A percentile compares a stretch with the other conserved stretches of the same genome.
These are phyloP conservation scores for Automeris io DNA, from an alignment of 2,888 invertebrate genomes.

Conservation along the genomic window DNA sequence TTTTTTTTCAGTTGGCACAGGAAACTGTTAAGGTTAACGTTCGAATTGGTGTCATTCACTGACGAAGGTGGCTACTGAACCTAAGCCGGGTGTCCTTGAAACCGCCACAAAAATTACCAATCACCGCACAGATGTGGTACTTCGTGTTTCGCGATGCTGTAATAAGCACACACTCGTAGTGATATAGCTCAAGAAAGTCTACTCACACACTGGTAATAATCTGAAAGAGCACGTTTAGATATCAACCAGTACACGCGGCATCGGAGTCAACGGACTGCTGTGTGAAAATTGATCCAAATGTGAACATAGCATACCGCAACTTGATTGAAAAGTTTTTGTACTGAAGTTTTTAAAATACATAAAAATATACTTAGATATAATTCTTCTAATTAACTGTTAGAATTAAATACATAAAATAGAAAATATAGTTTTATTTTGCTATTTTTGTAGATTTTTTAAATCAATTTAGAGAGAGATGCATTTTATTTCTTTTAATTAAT, in stretches of 20 bases:
- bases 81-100: slow-evolving; percentile 69
- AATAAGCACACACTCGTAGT: slow-evolving; percentile 33
- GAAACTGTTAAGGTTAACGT: slow-evolving; percentile 66
- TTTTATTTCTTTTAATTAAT: no score
- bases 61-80: slow-evolving; percentile 70
- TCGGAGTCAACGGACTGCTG: slow-evolving; percentile 38
- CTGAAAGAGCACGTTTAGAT: slow-evolving; percentile 22
- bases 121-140: slow-evolving; percentile 21
- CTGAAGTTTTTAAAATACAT: no score
- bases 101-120: slow-evolving; percentile 54
- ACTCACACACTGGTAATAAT: slow-evolving; percentile 31
- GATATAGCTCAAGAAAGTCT: slow-evolving; percentile 29
- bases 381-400: no score
- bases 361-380: no score
- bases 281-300: slow-evolving; percentile 3
- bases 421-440: no score
- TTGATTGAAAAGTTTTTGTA: neutral
- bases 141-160: slow-evolving; percentile 27
- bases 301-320: neutral
- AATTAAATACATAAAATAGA: no score
- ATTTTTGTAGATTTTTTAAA: no score
- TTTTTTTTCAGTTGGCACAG: slow-evolving; percentile 56
- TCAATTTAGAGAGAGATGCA: no score
- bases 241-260: slow-evolving; percentile 30
- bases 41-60: slow-evolving; percentile 70